Base-by-base conservation (phyloP, 2,888 invertebrate genomes). In the Tetragonula carbonaria region DNA sequence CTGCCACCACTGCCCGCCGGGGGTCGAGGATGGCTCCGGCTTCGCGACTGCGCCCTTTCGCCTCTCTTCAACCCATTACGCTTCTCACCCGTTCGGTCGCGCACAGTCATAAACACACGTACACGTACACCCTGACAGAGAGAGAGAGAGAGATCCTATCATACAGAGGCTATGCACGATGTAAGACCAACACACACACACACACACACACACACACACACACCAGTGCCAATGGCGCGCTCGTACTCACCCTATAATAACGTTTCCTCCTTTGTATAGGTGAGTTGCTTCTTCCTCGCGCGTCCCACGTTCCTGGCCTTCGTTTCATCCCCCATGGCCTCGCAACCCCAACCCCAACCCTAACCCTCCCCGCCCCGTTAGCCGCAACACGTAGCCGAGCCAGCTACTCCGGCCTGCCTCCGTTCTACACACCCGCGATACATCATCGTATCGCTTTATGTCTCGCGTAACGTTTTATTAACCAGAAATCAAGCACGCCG, bases 361-460 rank as follows among this genome's bases (percentile, higher is more conserved):
- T 6, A 0, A 6, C 38, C 38, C 38, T 1, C 80, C 50, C 63
- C 62, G 14, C 80, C 74, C 79, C 28, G 57, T 70, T 53, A 67
- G 80, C 84, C 86, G 88, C 88, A 88, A 88, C 88, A 88, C 83
- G 88, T 88, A 88, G 85, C 87, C 78, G 66, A 82, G 75, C 74
- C 73, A 84, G 78, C 82, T 67, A 45, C 57, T 70, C 45, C 83
- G 66, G 55, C 80, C 75, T 66, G 53, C 77, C 66, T 74, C 33
- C 82, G 74, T 67, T 45, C 72, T 66, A 82, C 80, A 67, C 72
- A 45, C 80, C 62, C 80, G 82, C 86, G 88, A 91, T 92, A 88
- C 90, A 91, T 93, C 91, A 91, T 90, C 89, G 90, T 91, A 92
- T 93, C 91, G 85, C 92, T 93, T 92, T 91, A 92, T 90, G 91